phyloP scores from a whole-genome alignment of 2,888 invertebrate genomes.

The Diabrotica balteata region DNA sequence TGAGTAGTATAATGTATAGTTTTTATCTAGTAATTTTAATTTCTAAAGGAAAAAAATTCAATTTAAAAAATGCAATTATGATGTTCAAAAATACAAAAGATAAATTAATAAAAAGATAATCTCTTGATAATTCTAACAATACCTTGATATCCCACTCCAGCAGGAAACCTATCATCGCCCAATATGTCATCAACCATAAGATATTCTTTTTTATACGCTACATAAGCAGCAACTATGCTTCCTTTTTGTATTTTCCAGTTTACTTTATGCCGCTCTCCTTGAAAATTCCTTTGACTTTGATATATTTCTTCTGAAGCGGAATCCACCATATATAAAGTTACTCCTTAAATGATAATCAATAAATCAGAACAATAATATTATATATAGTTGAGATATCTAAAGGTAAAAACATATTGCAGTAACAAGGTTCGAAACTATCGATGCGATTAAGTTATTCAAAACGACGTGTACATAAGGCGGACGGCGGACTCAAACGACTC shows the following conservation, averaged over 20 bases:
- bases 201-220: slow-evolving; percentile 65
- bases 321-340: slow-evolving; percentile 67
- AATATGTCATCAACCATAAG: slow-evolving; percentile 65
- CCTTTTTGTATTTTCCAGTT: slow-evolving; percentile 67
- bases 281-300: slow-evolving; percentile 62
- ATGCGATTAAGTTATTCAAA: too few relatives aligned
- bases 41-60: too few relatives aligned
- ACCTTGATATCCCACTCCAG: slow-evolving; percentile 61
- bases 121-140: background rate
- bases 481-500: too few relatives aligned
- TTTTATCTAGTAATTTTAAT: too few relatives aligned
- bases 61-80: too few relatives aligned
- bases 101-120: too few relatives aligned
- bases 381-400: too few relatives aligned
- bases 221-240: slow-evolving; percentile 66
- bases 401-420: too few relatives aligned
- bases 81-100: too few relatives aligned
- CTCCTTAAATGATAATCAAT: slow-evolving; percentile 56
- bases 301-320: slow-evolving; percentile 64
- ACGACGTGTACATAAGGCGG: too few relatives aligned
- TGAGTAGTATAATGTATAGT: too few relatives aligned
- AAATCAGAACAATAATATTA: background rate
- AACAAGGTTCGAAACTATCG: too few relatives aligned
- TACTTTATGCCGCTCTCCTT: slow-evolving; percentile 62
- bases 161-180: slow-evolving; percentile 66